Evolutionary conservation across 2,113 vertebrate species (phyloP), one percentile per base, ranked within the genome.

Genomic region (Ahaetulla prasina): DNA sequence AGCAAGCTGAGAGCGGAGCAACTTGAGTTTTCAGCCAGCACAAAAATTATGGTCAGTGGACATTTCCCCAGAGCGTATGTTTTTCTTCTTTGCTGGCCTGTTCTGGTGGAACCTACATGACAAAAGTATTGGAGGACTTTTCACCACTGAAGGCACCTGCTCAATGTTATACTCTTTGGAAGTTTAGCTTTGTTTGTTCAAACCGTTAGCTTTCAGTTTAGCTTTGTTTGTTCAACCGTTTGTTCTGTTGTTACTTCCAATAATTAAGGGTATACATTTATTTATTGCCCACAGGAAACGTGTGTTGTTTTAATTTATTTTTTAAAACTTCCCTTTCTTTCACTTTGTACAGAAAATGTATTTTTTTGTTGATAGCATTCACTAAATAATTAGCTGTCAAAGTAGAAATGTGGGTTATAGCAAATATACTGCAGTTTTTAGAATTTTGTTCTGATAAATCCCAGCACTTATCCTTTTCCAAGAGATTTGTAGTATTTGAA

Each of bases 201-300:
- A n/a, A n/a, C n/a, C n/a, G n/a, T n/a, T n/a, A n/a, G n/a, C n/a
- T n/a, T n/a, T n/a, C n/a, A n/a, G n/a, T n/a, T n/a, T n/a, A n/a
- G n/a, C n/a, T n/a, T n/a, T n/a, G n/a, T n/a, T n/a, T n/a, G n/a
- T n/a, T 93, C 49, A 93, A 39, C 87, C 47, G 30, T 63, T 57
- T 84, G 89, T 30, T 60, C 39, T 53, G 54, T 35, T n/a, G 53
- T 89, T 86, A 86, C 6, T 93, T 92, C 52, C 86, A 85, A 88
- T 80, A 55, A 85, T 85, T 88, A 86, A 89, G 91, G 57, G 88
- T 92, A 84, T n/a, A 90, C 49, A 49, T 89, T 91, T 91, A 91
- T 93, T 93, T 89, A 93, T 93, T 92, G 55, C 49, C 93, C 80
- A 55, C 27, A 89, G 84, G 88, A 57, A 60, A 91, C 35, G 52